Evolutionary conservation across 2,888 invertebrate species (phyloP).

Genomic region (Diplolepis rosae): DNA sequence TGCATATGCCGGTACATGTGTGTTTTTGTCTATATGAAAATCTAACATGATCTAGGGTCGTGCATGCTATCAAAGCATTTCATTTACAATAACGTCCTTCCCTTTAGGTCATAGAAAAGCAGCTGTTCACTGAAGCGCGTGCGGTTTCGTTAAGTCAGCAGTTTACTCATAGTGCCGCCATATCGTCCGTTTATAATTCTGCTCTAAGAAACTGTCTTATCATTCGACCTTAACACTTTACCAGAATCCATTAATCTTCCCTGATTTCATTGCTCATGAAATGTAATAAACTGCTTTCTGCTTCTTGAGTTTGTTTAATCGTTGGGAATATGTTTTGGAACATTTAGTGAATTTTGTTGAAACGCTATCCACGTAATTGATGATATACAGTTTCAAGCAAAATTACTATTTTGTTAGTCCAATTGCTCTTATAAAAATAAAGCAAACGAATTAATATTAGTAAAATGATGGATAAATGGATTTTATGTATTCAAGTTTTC

Average conservation of each 20-base stretch:
- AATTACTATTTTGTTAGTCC: too few relatives aligned
- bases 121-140: conserved; percentile 64
- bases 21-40: conserved; percentile 57
- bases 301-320: neutral
- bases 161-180: conserved; percentile 43
- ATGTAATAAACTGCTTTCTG: neutral
- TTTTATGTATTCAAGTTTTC: neutral
- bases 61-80: conserved; percentile 54
- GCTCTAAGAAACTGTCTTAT: conserved; percentile 1
- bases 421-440: too few relatives aligned
- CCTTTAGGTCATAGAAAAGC: conserved; percentile 58
- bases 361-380: too few relatives aligned
- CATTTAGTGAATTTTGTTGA: too few relatives aligned
- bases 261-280: neutral
- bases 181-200: neutral
- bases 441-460: neutral
- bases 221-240: conserved; percentile 2
- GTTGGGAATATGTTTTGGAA: too few relatives aligned
- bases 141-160: conserved; percentile 58
- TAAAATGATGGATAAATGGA: neutral
- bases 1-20: conserved; percentile 53
- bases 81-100: conserved; percentile 62
- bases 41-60: conserved; percentile 43
- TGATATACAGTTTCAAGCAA: too few relatives aligned
- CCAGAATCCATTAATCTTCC: neutral